Evolutionary conservation across 2,113 vertebrate species (phyloP).

Genomic region (Zosterops pallidus): DNA sequence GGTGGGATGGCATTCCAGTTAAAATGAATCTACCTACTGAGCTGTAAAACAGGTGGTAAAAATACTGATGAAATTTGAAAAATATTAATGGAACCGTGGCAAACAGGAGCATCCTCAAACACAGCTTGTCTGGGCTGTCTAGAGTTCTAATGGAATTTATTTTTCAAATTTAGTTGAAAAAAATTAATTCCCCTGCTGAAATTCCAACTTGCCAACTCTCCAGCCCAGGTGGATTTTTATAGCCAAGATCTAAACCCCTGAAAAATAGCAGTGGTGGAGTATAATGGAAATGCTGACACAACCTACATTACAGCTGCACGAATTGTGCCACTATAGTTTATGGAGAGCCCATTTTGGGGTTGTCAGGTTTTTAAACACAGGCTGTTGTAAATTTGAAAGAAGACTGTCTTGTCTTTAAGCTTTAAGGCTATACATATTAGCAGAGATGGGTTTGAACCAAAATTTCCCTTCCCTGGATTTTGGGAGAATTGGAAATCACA

Average conservation of each 20-base stretch:
- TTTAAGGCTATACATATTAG: slow-evolving; percentile 60
- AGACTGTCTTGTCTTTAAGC: slow-evolving; percentile 68
- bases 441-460: neutral
- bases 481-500: neutral
- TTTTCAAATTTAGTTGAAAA: slow-evolving; percentile 61
- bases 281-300: slow-evolving; percentile 77
- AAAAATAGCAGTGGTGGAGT: slow-evolving; percentile 60
- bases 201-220: slow-evolving; percentile 55
- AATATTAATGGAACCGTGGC: neutral
- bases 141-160: slow-evolving; percentile 14
- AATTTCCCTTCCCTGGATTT: neutral
- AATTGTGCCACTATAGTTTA: slow-evolving; percentile 73
- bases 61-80: neutral
- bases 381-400: slow-evolving; percentile 78
- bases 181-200: slow-evolving; percentile 53
- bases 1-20: neutral
- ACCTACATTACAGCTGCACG: slow-evolving; percentile 72
- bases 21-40: neutral
- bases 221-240: slow-evolving; percentile 72
- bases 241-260: slow-evolving; percentile 69
- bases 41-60: neutral
- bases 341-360: slow-evolving; percentile 78
- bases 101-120: neutral
- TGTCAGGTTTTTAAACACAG: slow-evolving; percentile 82
- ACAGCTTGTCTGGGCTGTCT: neutral